Conservation (phyloP, 2,888 invertebrate species). For the Lithophane ornitopus region DNA sequence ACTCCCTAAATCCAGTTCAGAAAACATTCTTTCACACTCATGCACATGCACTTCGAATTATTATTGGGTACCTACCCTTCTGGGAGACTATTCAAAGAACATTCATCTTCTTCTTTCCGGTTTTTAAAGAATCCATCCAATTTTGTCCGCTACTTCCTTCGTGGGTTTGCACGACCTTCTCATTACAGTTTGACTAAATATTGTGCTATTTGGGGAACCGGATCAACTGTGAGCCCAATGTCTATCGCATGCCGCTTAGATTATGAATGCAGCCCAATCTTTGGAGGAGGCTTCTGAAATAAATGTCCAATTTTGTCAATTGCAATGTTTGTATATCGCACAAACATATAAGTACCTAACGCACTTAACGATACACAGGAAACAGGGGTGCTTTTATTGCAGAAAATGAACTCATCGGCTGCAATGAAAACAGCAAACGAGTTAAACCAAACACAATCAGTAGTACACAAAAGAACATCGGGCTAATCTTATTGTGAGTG, state of each 20-base stretch:
- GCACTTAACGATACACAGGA: conserved; percentile 48
- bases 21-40: too few species aligned
- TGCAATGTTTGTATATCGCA: conserved; percentile 23
- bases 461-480: conserved; percentile 82
- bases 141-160: background rate
- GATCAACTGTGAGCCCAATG: background rate
- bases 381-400: conserved; percentile 62
- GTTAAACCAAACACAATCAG: conserved; percentile 86
- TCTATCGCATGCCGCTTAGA: background rate
- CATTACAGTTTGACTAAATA: background rate
- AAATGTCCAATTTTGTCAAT: conserved; percentile 23
- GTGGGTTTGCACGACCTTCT: background rate
- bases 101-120: background rate
- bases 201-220: background rate
- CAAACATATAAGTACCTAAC: conserved; percentile 53
- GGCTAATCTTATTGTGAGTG: conserved; percentile 85
- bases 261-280: background rate
- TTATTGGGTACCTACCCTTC: background rate
- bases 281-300: conserved; percentile 4
- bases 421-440: conserved; percentile 78
- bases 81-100: background rate
- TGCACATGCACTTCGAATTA: background rate
- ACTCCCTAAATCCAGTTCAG: too few species aligned
- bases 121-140: background rate
- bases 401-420: conserved; percentile 62